phyloP scores from a whole-genome alignment of 2,113 vertebrate genomes.

The Abramis brama region DNA sequence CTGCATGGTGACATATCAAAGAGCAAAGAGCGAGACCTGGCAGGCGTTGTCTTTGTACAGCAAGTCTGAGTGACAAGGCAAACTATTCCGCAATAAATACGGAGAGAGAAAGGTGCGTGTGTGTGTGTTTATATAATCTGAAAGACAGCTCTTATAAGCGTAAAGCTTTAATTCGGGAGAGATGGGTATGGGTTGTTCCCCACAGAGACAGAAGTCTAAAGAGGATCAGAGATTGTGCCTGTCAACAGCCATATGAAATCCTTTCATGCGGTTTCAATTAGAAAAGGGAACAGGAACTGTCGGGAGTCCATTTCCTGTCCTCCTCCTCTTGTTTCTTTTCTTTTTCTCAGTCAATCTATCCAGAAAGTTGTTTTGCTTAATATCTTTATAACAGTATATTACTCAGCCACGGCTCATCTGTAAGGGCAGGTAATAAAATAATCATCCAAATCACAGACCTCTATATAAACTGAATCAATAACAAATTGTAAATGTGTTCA shows the following conservation, averaged over 20 bases:
- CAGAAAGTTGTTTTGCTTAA: slow-evolving; percentile 6
- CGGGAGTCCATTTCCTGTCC: slow-evolving; percentile 52
- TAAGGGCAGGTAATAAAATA: no score
- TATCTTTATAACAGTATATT: not conserved
- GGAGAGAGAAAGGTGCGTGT: not conserved
- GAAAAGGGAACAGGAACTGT: slow-evolving; percentile 58
- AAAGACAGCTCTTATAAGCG: slow-evolving; percentile 4
- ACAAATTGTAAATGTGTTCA: no score
- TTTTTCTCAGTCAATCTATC: slow-evolving; percentile 37
- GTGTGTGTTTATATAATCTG: not conserved
- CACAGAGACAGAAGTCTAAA: slow-evolving; percentile 62
- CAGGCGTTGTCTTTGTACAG: slow-evolving; percentile 47
- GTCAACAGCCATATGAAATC: slow-evolving; percentile 72
- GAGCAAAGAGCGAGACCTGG: slow-evolving; percentile 54
- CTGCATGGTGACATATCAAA: slow-evolving; percentile 54
- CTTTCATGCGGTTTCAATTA: slow-evolving; percentile 80
- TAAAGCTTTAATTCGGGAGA: slow-evolving; percentile 49
- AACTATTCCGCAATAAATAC: slow-evolving; percentile 7
- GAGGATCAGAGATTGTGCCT: slow-evolving; percentile 72
- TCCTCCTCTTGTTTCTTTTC: slow-evolving; percentile 62
- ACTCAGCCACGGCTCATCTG: no score
- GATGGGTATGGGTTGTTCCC: slow-evolving; percentile 34
- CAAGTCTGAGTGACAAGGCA: slow-evolving; percentile 57
- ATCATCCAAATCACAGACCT: no score
- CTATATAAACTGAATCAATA: no score